Evolutionary conservation across 1,140 invertebrate species (phyloP), one percentile per base, ranked within the genome.

Genomic region (Sarcophaga peregrina): DNA sequence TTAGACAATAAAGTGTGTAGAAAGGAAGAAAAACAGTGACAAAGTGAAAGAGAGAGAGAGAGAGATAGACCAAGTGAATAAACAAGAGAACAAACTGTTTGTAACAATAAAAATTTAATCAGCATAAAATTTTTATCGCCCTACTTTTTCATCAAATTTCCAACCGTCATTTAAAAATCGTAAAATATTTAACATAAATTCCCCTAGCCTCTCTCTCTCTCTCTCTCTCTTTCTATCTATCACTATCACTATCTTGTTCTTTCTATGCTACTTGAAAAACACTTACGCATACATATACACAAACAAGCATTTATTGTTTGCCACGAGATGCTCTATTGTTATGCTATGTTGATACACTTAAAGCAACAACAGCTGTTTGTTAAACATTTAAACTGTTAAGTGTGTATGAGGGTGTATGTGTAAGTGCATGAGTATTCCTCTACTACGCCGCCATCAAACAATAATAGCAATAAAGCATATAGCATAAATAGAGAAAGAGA

Each of bases 181-280:
- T 78, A 78, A 78, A 78, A 78, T 78, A 78, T 78, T 78, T 78
- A 78, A 78, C 75, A 78, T 78, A 78, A 78, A 78, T 78, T 78
- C 20, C 25, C 54, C 54, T 13, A 58, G 6, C n/a, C 62, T n/a
- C 62, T n/a, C 2, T 37, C 25, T 37, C 4, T 37, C n/a, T n/a
- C n/a, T n/a, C n/a, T n/a, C n/a, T n/a, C n/a, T n/a, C n/a, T n/a
- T n/a, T n/a, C n/a, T n/a, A n/a, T n/a, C n/a, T n/a, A n/a, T n/a
- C n/a, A n/a, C n/a, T 37, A 1, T 37, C 4, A 37, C 4, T 37
- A 1, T 37, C 25, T 37, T 37, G 25, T 37, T 37, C 1, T 37
- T 37, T 37, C 25, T 37, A 37, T 37, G 25, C 25, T 37, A 37
- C 25, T 37, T 37, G 25, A 37, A 37, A 37, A 37, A 37, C 25